Evolutionary conservation across 2,797 vertebrate species (phyloP).

Genomic region (Sebastes steindachneri): DNA sequence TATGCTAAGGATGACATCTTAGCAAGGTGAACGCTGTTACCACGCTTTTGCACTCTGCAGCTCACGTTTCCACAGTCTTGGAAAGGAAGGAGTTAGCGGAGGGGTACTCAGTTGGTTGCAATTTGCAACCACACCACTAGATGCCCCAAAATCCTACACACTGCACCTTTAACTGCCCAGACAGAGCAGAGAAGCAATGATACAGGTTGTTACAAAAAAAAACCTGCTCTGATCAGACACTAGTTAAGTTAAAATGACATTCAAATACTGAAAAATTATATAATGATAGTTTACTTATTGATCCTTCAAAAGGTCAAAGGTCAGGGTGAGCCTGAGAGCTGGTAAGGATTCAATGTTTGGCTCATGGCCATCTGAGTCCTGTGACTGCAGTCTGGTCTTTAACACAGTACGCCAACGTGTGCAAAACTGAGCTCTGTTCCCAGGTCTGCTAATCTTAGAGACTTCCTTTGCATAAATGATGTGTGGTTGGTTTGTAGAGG

Average conservation of each 20-base stretch:
- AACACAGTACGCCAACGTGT: background rate
- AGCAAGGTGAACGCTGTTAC: too few relatives aligned
- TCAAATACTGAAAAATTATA: background rate
- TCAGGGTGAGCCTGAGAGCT: background rate
- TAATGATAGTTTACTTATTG: background rate
- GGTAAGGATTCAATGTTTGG: background rate
- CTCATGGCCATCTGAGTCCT: background rate
- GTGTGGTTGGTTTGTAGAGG: background rate
- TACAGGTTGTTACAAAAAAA: background rate
- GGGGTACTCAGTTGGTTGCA: too few relatives aligned
- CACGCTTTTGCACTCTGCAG: too few relatives aligned
- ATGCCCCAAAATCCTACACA: too few relatives aligned
- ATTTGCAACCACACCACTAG: too few relatives aligned
- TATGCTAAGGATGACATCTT: too few relatives aligned
- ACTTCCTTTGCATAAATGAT: slow-evolving; percentile 3
- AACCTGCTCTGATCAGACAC: background rate
- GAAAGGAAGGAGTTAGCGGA: too few relatives aligned
- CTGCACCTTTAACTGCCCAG: background rate
- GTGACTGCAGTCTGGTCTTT: background rate
- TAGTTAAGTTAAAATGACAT: background rate
- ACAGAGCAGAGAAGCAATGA: background rate
- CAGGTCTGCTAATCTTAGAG: background rate
- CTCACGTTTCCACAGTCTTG: too few relatives aligned
- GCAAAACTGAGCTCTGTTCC: background rate
- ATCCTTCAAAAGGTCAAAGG: background rate